Base-by-base conservation (phyloP, 2,888 invertebrate genomes). In the Listrodromus nycthemerus region DNA sequence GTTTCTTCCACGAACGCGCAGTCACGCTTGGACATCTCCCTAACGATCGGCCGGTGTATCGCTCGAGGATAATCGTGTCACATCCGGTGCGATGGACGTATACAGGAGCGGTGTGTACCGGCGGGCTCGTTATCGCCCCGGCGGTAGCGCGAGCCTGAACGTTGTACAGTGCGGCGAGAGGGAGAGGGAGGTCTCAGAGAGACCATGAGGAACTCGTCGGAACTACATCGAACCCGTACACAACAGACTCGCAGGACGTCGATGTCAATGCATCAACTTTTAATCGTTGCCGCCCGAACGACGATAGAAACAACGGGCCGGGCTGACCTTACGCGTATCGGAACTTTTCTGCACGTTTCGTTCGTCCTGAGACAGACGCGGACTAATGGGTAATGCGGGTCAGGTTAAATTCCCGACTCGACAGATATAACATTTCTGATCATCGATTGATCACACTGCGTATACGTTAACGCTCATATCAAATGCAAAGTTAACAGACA, bases 41-140 rank as follows among this genome's bases (percentile, higher is more conserved):
- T 89, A 89, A 90, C 89, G 90, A 91, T 90, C 90, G 89, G 86
- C 84, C 82, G 85, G 83, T 88, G 89, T 91, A 91, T 91, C 92
- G 89, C 86, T 82, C 87, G 78, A 82, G 90, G 89, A 91, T 91
- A 91, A 92, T 91, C 89, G 89, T 91, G 84, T 84, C 90, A 89
- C 90, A 91, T 92, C 91, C 92, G 91, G 91, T 89, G 48, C 65
- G 67, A 58, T 63, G 80, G 69, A 80, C 75, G 67, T 76, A 21
- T 69, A 74, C 80, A 33, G 65, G 21, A 73, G 71, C 67, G 70
- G 41, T 45, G 67, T 45, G 24, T 74, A 61, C 50, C 61, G 70
- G 41, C 41, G 16, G 71, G 83, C 79, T 82, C 86, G 79, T 87
- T 86, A 86, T 87, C 87, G 82, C 84, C 81, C 79, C 79, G 81